Evolutionary conservation across 2,797 vertebrate species (phyloP).

Genomic region (Epinephelus awoara): DNA sequence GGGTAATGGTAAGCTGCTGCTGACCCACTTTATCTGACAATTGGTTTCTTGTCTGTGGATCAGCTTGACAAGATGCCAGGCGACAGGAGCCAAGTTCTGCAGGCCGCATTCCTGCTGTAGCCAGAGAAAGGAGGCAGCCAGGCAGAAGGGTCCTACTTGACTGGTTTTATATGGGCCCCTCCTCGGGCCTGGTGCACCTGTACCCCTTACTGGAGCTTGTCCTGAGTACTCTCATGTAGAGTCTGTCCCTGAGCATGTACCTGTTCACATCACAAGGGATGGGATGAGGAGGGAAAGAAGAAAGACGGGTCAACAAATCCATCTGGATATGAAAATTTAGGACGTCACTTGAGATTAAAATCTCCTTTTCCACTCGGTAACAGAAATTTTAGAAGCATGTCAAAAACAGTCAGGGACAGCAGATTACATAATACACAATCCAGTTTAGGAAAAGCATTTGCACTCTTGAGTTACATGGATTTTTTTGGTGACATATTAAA

Average conservation of each 20-base stretch:
- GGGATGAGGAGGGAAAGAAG: background rate
- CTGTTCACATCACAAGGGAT: conserved; percentile 30
- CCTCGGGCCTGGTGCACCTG: conserved; percentile 82
- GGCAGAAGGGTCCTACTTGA: conserved; percentile 89
- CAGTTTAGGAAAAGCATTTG: too few species aligned
- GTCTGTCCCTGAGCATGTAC: conserved; percentile 43
- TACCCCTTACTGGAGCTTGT: conserved; percentile 59
- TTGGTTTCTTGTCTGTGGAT: conserved; percentile 90
- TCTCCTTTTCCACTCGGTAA: too few species aligned
- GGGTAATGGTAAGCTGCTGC: conserved; percentile 88
- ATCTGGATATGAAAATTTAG: background rate
- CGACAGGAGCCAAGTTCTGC: conserved; percentile 88
- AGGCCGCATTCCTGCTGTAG: conserved; percentile 85
- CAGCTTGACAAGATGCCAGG: conserved; percentile 90
- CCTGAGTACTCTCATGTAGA: conserved; percentile 28
- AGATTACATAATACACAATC: too few species aligned
- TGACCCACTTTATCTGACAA: conserved; percentile 93
- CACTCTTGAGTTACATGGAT: too few species aligned
- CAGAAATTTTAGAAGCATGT: too few species aligned
- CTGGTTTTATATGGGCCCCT: conserved; percentile 81
- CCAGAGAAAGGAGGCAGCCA: conserved; percentile 87
- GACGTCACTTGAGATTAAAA: too few species aligned
- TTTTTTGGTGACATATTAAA: background rate
- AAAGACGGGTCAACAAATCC: background rate
- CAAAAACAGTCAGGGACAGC: too few species aligned